Evolutionary conservation across 2,888 invertebrate species (phyloP), one percentile per base, ranked within the genome.

Genomic region (Heteromyza rotundicornis): DNA sequence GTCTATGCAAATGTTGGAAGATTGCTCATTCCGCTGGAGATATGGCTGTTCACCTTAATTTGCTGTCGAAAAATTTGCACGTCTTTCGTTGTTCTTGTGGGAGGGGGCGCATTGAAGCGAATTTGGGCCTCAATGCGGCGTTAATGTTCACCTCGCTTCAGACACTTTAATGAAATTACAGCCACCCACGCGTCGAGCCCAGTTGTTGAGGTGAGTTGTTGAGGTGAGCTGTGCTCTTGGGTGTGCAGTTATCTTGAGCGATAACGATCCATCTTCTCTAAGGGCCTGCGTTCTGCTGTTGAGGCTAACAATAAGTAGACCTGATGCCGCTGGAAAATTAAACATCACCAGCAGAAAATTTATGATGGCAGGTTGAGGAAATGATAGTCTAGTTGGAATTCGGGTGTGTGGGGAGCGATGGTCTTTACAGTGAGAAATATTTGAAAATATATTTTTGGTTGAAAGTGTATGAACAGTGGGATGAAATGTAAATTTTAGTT

Each of bases 211-310:
- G n/a, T n/a, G n/a, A n/a, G n/a, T n/a, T n/a, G n/a, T n/a, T n/a
- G n/a, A 36, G 32, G 19, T 20, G 17, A 8, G 16, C 16, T n/a
- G n/a, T n/a, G n/a, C n/a, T n/a, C n/a, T n/a, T n/a, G n/a, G 32
- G 49, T 27, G 7, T 32, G 66, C 69, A 72, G 69, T 78, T 80
- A 80, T 80, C 74, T 73, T 79, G 71, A 78, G 71, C 76, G 81
- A 80, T 80, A 80, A 80, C 80, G 80, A 80, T 80, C 80, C 74
- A 80, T 81, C 80, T 80, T 76, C 74, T 71, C 64, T 65, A 73
- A 70, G 64, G 66, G 47, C 47, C 10, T 54, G 8, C 19, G 36
- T n/a, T 19, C 8, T 36, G 20, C 19, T 8, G 20, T 20, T n/a
- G 32, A 17, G 36, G 36, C 54, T 36, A 54, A 54, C 54, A 36